These are phyloP conservation scores for Agrilus cyanescens DNA, from an alignment of 2,888 invertebrate genomes.

Conservation along the genomic window DNA sequence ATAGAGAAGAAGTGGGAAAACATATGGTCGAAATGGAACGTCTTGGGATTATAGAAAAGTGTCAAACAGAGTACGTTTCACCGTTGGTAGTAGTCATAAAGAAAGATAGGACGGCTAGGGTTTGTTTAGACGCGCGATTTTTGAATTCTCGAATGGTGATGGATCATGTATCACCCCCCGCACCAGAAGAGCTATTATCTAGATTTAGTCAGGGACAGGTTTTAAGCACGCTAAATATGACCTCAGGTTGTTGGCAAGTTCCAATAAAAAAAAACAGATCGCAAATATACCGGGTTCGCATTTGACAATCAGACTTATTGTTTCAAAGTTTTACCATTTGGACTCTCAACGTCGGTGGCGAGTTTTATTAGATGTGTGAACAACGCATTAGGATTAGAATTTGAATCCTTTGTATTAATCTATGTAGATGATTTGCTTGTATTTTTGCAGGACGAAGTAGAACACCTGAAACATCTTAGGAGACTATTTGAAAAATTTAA, in stretches of 20 bases:
- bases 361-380: not conserved
- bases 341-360: not conserved
- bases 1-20: not conserved
- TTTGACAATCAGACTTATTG: not conserved
- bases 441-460: too few relatives aligned
- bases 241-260: too few relatives aligned
- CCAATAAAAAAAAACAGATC: too few relatives aligned
- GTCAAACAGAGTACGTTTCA: constrained; percentile 10
- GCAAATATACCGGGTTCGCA: not conserved
- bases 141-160: not conserved
- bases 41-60: constrained; percentile 4
- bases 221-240: too few relatives aligned
- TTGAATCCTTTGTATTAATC: too few relatives aligned
- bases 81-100: constrained; percentile 8
- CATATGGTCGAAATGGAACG: constrained; percentile 9
- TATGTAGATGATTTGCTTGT: too few relatives aligned
- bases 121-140: not conserved
- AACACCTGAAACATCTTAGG: not conserved
- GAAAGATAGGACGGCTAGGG: not conserved
- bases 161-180: not conserved
- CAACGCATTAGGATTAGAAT: not conserved
- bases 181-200: not conserved
- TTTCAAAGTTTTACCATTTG: constrained; percentile 1
- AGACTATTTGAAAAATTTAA: not conserved
- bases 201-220: too few relatives aligned